phyloP scores from a whole-genome alignment of 2,888 invertebrate species.

The Nesidiocoris tenuis region DNA sequence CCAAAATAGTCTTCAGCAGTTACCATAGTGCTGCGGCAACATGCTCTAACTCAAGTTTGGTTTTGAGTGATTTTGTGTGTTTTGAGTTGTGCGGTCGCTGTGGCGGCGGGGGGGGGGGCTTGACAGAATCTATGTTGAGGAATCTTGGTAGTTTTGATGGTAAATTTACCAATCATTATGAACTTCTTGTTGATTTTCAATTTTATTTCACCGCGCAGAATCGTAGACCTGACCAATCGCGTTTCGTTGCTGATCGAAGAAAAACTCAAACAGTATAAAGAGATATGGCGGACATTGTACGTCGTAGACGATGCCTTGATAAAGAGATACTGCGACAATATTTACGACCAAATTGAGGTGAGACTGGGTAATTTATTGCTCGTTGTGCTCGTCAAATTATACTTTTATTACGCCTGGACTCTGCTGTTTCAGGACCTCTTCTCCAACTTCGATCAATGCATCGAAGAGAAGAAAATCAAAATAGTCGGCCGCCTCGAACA shows the following conservation, averaged over 20 bases:
- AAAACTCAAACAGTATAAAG: not conserved
- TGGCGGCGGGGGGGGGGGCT: too few species aligned
- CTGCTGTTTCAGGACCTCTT: not conserved
- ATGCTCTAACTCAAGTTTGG: too few species aligned
- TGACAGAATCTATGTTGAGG: too few species aligned
- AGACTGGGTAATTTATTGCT: too few species aligned
- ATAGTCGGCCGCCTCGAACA: not conserved
- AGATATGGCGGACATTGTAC: not conserved
- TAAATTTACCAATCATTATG: too few species aligned
- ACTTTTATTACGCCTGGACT: too few species aligned
- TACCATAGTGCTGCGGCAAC: too few species aligned
- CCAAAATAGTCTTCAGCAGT: too few species aligned
- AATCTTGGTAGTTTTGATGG: too few species aligned
- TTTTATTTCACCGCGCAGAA: not conserved
- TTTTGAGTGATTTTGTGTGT: too few species aligned
- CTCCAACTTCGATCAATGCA: not conserved
- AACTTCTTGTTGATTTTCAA: too few species aligned
- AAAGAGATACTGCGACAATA: not conserved
- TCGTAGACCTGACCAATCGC: not conserved
- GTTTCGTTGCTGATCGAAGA: not conserved
- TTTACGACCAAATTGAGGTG: not conserved
- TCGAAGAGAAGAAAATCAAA: not conserved
- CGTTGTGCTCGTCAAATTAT: not conserved
- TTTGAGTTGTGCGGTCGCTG: too few species aligned
- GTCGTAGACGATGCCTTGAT: not conserved